Evolutionary conservation across 2,888 invertebrate genomes (phyloP), one percentile per base, ranked within the genome.

Genomic region (Odontothrips loti): DNA sequence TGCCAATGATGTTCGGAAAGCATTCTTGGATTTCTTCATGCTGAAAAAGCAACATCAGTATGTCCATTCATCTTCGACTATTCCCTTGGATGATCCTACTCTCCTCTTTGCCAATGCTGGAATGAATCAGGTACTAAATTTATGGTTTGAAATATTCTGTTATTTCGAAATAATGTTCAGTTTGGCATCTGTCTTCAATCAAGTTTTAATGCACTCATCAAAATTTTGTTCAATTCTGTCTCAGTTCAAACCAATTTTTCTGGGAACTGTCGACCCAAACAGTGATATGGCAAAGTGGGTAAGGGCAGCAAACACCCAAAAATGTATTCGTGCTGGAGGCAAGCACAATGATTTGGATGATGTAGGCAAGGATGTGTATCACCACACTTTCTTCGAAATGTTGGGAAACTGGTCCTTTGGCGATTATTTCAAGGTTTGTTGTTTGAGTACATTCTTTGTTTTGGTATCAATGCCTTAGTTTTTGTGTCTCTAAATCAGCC

Each of bases 371-470:
- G 99, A 99, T 90, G 97, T 98, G 2, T 99, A 99, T 86, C 99
- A 99, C 90, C 99, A 99, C 86, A 99, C 99, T 4, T 99, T 99
- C 89, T 99, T 99, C 89, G 99, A 99, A 90, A 99, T 99, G 99
- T 91, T 99, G 90, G 99, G 99, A 11, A 99, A 99, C 87, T 99
- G 99, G 99, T 99, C 99, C 0, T 99, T 99, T 89, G 99, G 99
- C n/a, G 98, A 99, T 88, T 99, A 99, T 87, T 99, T 99, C 87
- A 99, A 99, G 89, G 92, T 91, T 85, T 83, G 81, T 82, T 29
- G 10, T 51, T 51, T 29, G 8, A 27, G 51, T 1, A 20, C 15
- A 47, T 80, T n/a, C 27, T 29, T 20, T 34, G 11, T 81, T 12
- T 34, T 20, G 23, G 20, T 20, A 23, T 79, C 15, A 79, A 58